phyloP scores from a whole-genome alignment of 2,113 vertebrate species.

The Equus quagga region DNA sequence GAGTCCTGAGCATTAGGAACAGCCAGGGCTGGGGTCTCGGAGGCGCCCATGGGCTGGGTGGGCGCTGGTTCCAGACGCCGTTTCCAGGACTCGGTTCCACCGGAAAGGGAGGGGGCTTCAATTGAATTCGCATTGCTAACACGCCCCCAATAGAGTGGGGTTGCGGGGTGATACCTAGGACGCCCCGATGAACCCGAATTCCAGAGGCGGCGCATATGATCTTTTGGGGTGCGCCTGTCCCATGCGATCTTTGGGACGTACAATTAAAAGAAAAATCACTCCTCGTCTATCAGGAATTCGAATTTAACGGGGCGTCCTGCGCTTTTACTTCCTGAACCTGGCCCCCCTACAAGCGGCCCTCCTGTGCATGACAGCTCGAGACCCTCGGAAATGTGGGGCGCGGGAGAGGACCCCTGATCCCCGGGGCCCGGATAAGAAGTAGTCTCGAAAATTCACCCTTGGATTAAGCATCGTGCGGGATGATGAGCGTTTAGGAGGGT shows the following conservation, averaged over 20 bases:
- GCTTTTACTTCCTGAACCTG: background rate
- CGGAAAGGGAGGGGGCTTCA: fast-evolving
- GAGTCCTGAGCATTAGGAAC: background rate
- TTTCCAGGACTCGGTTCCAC: background rate
- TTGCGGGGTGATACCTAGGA: background rate
- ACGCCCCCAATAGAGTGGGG: background rate
- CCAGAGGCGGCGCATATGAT: fast-evolving
- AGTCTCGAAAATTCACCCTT: background rate
- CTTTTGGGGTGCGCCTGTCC: background rate
- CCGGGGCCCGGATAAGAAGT: fast-evolving
- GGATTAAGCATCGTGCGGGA: fast-evolving
- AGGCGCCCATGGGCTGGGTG: fast-evolving
- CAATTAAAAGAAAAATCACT: background rate
- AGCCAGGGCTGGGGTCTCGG: background rate
- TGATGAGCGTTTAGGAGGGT: background rate
- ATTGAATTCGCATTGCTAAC: background rate
- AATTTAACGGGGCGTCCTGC: background rate
- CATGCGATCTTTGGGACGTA: background rate
- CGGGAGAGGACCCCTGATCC: too few relatives aligned
- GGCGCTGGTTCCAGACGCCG: too few relatives aligned
- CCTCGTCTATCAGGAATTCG: background rate
- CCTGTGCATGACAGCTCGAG: background rate
- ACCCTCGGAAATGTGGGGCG: too few relatives aligned
- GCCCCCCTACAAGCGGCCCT: background rate
- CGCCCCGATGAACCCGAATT: background rate